Evolutionary conservation across 2,113 vertebrate genomes (phyloP).

Genomic region (Erinaceus europaeus): DNA sequence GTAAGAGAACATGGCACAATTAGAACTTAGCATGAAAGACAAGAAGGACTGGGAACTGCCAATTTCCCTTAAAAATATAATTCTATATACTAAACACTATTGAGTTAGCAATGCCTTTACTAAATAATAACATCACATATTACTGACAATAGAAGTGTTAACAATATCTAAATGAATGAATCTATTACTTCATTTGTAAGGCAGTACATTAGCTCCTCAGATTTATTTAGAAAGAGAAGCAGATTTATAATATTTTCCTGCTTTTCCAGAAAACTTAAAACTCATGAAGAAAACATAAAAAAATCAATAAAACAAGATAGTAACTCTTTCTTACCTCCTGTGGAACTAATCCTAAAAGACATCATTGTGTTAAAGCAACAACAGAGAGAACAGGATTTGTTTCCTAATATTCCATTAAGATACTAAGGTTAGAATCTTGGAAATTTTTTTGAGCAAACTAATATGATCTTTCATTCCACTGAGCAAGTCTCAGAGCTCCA

Average conservation of each 20-base stretch:
- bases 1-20: not conserved
- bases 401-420: conserved; percentile 41
- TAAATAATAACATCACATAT: not conserved
- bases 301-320: not conserved
- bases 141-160: not conserved
- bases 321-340: conserved; percentile 17
- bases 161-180: not conserved
- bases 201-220: not conserved
- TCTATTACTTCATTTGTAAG: not conserved
- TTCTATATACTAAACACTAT: not conserved
- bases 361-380: conserved; percentile 33
- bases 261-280: conserved; percentile 31
- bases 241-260: not conserved
- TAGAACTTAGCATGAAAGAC: not conserved
- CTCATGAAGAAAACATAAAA: not conserved
- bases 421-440: conserved; percentile 43
- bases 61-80: not conserved
- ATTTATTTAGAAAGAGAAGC: not conserved
- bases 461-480: conserved; percentile 38
- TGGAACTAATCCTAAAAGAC: conserved; percentile 19
- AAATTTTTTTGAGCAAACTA: conserved; percentile 47
- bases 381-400: not conserved
- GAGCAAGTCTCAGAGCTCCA: not conserved
- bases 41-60: not conserved
- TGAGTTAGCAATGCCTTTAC: not conserved